These are phyloP conservation scores for Lysandra coridon DNA, from an alignment of 2,888 invertebrate genomes.

Conservation along the genomic window DNA sequence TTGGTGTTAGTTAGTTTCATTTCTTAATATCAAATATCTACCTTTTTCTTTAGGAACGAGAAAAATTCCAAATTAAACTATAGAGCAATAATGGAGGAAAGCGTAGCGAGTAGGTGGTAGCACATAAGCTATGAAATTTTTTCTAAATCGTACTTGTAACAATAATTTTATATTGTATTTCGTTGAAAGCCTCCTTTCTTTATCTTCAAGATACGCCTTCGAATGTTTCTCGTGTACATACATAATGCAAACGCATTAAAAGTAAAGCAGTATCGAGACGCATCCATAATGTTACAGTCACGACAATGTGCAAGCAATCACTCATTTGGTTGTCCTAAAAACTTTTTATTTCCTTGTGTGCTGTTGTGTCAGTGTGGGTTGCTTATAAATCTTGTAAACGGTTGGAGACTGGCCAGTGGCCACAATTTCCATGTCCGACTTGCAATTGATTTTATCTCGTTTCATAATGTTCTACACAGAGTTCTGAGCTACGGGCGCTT, in stretches of 20 bases:
- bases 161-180: not conserved
- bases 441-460: conserved; percentile 52
- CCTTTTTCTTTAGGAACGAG: no score
- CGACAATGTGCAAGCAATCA: conserved; percentile 33
- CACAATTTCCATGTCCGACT: conserved; percentile 54
- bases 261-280: not conserved
- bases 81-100: no score
- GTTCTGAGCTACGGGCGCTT: not conserved
- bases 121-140: no score
- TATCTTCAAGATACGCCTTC: not conserved
- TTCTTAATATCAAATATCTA: no score
- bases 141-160: no score
- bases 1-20: no score
- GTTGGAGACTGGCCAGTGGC: conserved; percentile 43
- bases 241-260: conserved; percentile 23
- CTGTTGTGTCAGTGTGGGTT: conserved; percentile 54
- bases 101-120: no score
- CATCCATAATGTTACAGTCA: conserved; percentile 21
- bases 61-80: no score
- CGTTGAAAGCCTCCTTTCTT: not conserved
- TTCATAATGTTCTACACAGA: conserved; percentile 26
- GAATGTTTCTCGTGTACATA: conserved; percentile 15
- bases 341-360: conserved; percentile 36
- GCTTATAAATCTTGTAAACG: conserved; percentile 62
- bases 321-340: conserved; percentile 59